Evolutionary conservation across 2,797 vertebrate genomes (phyloP).

Genomic region (Sebastes minor): DNA sequence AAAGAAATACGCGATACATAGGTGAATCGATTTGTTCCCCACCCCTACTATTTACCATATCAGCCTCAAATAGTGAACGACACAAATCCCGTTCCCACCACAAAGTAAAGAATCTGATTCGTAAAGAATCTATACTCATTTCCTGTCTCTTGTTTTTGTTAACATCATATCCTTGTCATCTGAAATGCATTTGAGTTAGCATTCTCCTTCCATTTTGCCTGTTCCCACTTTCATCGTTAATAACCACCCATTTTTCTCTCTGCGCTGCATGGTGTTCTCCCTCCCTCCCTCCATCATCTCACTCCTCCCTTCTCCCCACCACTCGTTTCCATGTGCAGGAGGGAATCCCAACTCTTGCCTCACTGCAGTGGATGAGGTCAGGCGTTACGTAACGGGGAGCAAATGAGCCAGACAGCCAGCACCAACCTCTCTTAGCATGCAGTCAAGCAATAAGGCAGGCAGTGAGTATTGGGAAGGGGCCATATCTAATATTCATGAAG

Average conservation of each 20-base stretch:
- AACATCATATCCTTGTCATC: neutral
- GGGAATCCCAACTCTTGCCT: slow-evolving; percentile 82
- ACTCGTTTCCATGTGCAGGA: slow-evolving; percentile 58
- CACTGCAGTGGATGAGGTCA: slow-evolving; percentile 74
- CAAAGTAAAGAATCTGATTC: slow-evolving; percentile 7
- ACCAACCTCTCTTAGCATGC: slow-evolving; percentile 56
- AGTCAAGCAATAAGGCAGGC: slow-evolving; percentile 53
- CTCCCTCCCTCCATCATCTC: neutral
- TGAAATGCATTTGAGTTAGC: neutral
- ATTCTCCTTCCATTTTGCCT: neutral
- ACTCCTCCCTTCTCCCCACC: slow-evolving; percentile 1
- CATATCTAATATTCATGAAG: slow-evolving; percentile 78
- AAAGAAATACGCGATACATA: too few relatives aligned
- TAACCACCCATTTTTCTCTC: slow-evolving; percentile 9
- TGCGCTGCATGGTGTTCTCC: slow-evolving; percentile 6
- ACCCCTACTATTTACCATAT: slow-evolving; percentile 7
- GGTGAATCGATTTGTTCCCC: too few relatives aligned
- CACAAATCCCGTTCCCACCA: neutral
- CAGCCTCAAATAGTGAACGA: neutral
- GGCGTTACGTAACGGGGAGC: slow-evolving; percentile 73
- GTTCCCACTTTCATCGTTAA: neutral
- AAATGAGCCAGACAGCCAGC: slow-evolving; percentile 56
- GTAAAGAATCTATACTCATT: neutral
- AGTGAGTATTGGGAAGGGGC: slow-evolving; percentile 41
- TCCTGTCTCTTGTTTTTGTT: neutral